Conservation (phyloP, 2,113 vertebrate genomes). For the Salminus brasiliensis region DNA sequence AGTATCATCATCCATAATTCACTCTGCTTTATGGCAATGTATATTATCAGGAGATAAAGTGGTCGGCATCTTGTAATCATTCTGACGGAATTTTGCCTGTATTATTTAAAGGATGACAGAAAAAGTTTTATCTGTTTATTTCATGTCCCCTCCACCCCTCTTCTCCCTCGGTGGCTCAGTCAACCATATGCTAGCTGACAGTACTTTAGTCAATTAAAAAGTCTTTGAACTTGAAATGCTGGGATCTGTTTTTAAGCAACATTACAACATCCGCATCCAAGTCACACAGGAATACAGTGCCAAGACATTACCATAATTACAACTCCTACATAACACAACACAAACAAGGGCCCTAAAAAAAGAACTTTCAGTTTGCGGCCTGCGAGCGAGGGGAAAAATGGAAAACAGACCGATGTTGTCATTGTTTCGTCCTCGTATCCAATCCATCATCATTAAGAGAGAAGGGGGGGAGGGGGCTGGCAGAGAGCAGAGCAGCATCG, state of each 20-base stretch:
- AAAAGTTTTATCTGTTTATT: slow-evolving; percentile 9
- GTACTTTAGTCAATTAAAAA: slow-evolving; percentile 9
- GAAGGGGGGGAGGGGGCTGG: slow-evolving; percentile 28
- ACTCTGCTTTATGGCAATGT: slow-evolving; percentile 36
- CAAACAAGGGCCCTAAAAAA: slow-evolving; percentile 30
- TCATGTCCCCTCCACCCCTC: background rate
- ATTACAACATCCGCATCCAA: slow-evolving; percentile 38
- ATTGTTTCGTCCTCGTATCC: slow-evolving; percentile 38
- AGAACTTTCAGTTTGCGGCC: background rate
- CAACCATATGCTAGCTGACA: slow-evolving; percentile 18
- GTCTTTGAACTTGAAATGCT: slow-evolving; percentile 33
- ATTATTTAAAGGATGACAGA: slow-evolving; percentile 1
- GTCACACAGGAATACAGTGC: slow-evolving; percentile 21
- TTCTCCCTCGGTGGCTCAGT: background rate
- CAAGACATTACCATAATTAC: slow-evolving; percentile 46
- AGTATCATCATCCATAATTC: slow-evolving; percentile 27
- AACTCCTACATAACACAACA: slow-evolving; percentile 37
- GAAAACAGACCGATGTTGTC: slow-evolving; percentile 20
- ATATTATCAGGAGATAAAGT: slow-evolving; percentile 16
- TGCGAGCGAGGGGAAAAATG: background rate
- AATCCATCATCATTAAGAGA: slow-evolving; percentile 56
- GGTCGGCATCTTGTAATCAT: slow-evolving; percentile 15
- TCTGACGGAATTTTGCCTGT: slow-evolving; percentile 26
- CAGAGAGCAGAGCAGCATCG: slow-evolving; percentile 24
- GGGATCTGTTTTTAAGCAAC: slow-evolving; percentile 17